A percentile compares a stretch with the other conserved stretches of the same genome.
phyloP scores from a whole-genome alignment of 2,113 vertebrate species.

The Nibea albiflora region DNA sequence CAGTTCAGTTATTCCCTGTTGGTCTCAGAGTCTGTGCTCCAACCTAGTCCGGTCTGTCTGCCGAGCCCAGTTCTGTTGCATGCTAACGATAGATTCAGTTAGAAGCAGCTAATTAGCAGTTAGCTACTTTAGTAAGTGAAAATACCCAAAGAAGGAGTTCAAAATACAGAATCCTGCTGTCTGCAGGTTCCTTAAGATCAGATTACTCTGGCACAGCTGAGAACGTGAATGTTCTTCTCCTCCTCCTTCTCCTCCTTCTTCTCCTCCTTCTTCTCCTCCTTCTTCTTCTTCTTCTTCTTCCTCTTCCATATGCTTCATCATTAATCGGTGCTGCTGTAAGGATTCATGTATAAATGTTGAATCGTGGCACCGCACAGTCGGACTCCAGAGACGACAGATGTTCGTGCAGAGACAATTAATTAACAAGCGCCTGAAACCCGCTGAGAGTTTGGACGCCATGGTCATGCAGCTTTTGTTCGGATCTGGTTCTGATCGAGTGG shows the following conservation, averaged over 20 bases:
- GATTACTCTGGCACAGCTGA: constrained; percentile 13
- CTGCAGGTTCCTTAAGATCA: no score
- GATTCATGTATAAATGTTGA: constrained; percentile 43
- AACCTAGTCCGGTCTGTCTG: no score
- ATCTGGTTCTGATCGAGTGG: constrained; percentile 58
- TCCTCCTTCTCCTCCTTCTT: not conserved
- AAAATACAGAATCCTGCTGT: no score
- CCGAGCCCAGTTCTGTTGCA: no score
- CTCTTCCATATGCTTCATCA: constrained; percentile 60
- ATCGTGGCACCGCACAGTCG: constrained; percentile 23
- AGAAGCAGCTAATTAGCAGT: no score
- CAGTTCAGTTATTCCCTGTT: no score
- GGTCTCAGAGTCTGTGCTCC: no score
- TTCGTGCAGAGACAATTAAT: constrained; percentile 68
- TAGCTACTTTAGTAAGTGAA: no score
- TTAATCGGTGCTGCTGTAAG: constrained; percentile 60
- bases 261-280: no score
- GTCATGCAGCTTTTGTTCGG: constrained; percentile 44
- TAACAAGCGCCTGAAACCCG: constrained; percentile 51
- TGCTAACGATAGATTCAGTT: no score
- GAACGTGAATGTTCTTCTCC: not conserved
- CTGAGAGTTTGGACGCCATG: constrained; percentile 53
- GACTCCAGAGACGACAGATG: constrained; percentile 74
- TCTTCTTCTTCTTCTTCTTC: no score
- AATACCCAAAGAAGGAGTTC: no score